These are phyloP conservation scores for Cyprinodon tularosa DNA, from an alignment of 2,113 vertebrate species.

Conservation along the genomic window DNA sequence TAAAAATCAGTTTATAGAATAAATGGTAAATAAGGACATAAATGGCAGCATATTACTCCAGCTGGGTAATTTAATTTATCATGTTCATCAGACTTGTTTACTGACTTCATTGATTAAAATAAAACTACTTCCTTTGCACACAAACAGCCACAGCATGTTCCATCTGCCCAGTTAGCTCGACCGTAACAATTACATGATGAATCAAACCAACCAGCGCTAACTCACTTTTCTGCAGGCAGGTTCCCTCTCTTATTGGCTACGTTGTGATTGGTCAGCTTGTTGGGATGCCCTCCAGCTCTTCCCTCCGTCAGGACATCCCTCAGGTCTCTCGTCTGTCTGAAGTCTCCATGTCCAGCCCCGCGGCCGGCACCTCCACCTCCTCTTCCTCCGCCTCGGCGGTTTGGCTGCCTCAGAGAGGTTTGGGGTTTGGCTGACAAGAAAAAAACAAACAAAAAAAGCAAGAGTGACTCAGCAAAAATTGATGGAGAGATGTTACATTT, in stretches of 20 bases:
- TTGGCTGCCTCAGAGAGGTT: constrained; percentile 89
- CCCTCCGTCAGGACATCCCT: constrained; percentile 73
- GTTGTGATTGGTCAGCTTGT: constrained; percentile 63
- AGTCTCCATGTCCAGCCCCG: constrained; percentile 63
- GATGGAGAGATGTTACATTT: constrained; percentile 12
- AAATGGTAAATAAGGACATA: no score
- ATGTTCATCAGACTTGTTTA: no score
- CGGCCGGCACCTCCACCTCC: constrained; percentile 46
- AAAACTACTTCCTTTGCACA: no score
- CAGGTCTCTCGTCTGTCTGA: constrained; percentile 68
- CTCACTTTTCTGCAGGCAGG: constrained; percentile 73
- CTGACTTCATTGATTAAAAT: no score
- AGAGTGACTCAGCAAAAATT: constrained; percentile 23
- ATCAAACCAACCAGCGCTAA: constrained; percentile 1
- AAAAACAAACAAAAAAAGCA: neutral
- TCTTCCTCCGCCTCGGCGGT: constrained; percentile 72
- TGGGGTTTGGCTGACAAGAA: constrained; percentile 86
- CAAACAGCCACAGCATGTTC: no score
- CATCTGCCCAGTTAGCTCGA: no score
- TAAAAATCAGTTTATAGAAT: no score
- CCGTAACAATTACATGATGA: neutral
- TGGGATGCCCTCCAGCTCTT: constrained; percentile 54
- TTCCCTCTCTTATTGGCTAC: constrained; percentile 65
- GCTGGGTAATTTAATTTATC: no score
- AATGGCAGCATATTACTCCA: no score